Conservation (phyloP, 1,140 invertebrate genomes). For the Magallana gigas region DNA sequence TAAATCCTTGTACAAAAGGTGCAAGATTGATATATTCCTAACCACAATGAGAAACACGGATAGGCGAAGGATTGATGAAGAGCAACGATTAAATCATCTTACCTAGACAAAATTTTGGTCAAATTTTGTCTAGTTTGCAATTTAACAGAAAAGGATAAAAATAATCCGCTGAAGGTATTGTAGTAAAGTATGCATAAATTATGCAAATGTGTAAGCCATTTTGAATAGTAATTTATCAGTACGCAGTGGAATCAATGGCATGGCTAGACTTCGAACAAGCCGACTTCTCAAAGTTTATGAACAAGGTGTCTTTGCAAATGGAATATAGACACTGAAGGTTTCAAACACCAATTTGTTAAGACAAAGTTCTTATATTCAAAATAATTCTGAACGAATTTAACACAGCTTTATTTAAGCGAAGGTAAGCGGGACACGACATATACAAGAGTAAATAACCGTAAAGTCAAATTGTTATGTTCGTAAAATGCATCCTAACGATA, state of each 20-base stretch:
- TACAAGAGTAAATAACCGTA: too few species aligned
- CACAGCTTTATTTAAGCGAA: neutral
- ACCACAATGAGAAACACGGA: slow-evolving; percentile 48
- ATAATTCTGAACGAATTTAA: slow-evolving; percentile 14
- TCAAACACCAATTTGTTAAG: slow-evolving; percentile 19
- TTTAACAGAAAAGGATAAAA: slow-evolving; percentile 45
- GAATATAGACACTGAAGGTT: slow-evolving; percentile 31
- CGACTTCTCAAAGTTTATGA: neutral
- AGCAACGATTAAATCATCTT: slow-evolving; percentile 46
- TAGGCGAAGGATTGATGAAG: slow-evolving; percentile 44
- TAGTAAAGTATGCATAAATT: slow-evolving; percentile 54
- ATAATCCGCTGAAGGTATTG: slow-evolving; percentile 46
- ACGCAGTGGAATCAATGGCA: neutral
- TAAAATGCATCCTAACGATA: too few species aligned
- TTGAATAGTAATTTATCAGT: slow-evolving; percentile 38
- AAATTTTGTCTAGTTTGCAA: slow-evolving; percentile 36
- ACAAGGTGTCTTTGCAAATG: neutral
- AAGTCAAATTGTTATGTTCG: too few species aligned
- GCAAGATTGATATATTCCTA: slow-evolving; percentile 38
- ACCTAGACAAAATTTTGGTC: slow-evolving; percentile 27
- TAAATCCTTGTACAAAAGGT: slow-evolving; percentile 42
- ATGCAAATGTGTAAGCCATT: slow-evolving; percentile 51
- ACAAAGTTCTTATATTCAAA: slow-evolving; percentile 1
- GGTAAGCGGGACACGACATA: slow-evolving; percentile 17
- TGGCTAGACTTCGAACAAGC: neutral